A percentile compares a stretch with the other conserved stretches of the same genome.
phyloP scores from a whole-genome alignment of 2,888 invertebrate species.

The Plagiodera versicolora region DNA sequence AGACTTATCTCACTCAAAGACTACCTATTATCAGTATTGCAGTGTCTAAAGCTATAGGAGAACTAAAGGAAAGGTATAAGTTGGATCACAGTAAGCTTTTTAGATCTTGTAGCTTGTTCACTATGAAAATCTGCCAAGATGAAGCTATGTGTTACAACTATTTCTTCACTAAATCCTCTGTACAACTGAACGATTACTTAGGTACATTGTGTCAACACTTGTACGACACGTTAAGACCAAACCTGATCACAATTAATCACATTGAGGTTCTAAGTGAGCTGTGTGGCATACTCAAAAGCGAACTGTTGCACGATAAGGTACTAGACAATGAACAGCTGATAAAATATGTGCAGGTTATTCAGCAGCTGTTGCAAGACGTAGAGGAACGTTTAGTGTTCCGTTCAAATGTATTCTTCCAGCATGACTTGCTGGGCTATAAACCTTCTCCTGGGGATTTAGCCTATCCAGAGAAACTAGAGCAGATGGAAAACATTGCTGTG shows the following conservation, averaged over 20 bases:
- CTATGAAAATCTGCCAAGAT: slow-evolving; percentile 92
- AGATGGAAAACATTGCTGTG: slow-evolving; percentile 78
- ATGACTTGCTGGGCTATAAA: slow-evolving; percentile 85
- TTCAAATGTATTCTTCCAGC: slow-evolving; percentile 89
- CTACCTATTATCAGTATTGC: slow-evolving; percentile 67
- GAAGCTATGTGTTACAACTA: slow-evolving; percentile 90
- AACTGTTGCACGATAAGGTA: slow-evolving; percentile 89
- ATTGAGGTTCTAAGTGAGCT: slow-evolving; percentile 96
- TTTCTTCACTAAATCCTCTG: slow-evolving; percentile 76
- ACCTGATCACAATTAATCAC: slow-evolving; percentile 95
- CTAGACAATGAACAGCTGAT: slow-evolving; percentile 75
- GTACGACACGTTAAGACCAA: slow-evolving; percentile 90
- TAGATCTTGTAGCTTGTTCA: slow-evolving; percentile 84
- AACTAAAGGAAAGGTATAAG: slow-evolving; percentile 65
- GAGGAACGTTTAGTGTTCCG: slow-evolving; percentile 96
- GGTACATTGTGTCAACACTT: slow-evolving; percentile 81
- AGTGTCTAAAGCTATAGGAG: slow-evolving; percentile 68
- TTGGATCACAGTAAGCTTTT: slow-evolving; percentile 83
- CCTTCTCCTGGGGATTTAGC: slow-evolving; percentile 95
- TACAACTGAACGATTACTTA: slow-evolving; percentile 59
- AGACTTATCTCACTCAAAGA: slow-evolving; percentile 78
- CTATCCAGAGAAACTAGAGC: slow-evolving; percentile 95
- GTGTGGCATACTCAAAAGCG: slow-evolving; percentile 87
- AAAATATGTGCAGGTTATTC: slow-evolving; percentile 76
- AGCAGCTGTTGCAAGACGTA: slow-evolving; percentile 88